Conservation (phyloP, 2,888 invertebrate genomes). For the Rotaria macrura region DNA sequence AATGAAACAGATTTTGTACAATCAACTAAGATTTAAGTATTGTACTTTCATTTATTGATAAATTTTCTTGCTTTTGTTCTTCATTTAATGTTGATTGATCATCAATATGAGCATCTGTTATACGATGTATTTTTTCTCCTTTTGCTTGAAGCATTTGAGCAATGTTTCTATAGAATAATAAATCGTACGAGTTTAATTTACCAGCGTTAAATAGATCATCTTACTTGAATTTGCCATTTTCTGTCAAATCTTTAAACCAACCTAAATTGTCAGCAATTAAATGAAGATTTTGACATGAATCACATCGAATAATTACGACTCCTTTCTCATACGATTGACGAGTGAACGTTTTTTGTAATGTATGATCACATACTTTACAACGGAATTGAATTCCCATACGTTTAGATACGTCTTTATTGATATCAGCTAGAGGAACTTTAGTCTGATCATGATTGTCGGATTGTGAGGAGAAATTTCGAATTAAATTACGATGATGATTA, state of each 20-base stretch:
- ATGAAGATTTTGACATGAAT: constrained; percentile 75
- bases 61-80: not conserved
- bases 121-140: constrained; percentile 27
- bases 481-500: not conserved
- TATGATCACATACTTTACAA: constrained; percentile 72
- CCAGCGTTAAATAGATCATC: not conserved
- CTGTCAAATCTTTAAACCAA: constrained; percentile 71
- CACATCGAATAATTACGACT: constrained; percentile 79
- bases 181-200: not conserved
- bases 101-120: not conserved
- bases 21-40: not conserved
- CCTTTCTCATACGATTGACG: constrained; percentile 74
- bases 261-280: constrained; percentile 88
- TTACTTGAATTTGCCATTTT: constrained; percentile 36
- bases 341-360: constrained; percentile 69
- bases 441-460: not conserved
- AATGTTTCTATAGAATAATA: constrained; percentile 28
- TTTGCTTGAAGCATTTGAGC: constrained; percentile 32
- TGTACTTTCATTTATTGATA: not conserved
- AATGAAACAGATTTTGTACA: not conserved
- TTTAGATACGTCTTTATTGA: not conserved
- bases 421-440: not conserved
- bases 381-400: constrained; percentile 56
- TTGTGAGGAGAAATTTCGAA: not conserved
- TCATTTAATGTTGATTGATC: not conserved